Evolutionary conservation across 2,797 vertebrate genomes (phyloP).

Genomic region (Philypnodon macrostomus): DNA sequence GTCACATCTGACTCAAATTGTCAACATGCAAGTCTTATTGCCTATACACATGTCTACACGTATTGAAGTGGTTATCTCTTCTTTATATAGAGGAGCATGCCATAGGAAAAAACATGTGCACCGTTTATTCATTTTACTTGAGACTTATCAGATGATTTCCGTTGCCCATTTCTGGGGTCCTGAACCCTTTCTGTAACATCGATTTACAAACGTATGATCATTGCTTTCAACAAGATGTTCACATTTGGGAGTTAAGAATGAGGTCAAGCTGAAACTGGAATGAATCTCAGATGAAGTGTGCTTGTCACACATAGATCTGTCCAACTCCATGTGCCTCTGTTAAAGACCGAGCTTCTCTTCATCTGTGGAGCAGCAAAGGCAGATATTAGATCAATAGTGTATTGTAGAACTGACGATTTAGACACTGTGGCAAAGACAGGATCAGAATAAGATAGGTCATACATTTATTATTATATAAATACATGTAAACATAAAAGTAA

Average conservation of each 20-base stretch:
- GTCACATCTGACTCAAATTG: too few relatives aligned
- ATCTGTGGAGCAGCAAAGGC: background rate
- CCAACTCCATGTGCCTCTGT: background rate
- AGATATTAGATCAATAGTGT: slow-evolving; percentile 2
- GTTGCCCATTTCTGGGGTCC: too few relatives aligned
- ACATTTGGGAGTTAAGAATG: slow-evolving; percentile 15
- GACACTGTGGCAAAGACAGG: slow-evolving; percentile 9
- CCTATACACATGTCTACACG: too few relatives aligned
- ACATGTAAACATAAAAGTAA: too few relatives aligned
- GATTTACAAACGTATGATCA: slow-evolving; percentile 9
- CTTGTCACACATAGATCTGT: slow-evolving; percentile 20
- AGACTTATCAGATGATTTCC: background rate
- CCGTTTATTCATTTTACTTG: background rate
- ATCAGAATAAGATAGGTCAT: too few relatives aligned
- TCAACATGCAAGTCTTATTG: too few relatives aligned
- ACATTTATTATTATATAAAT: too few relatives aligned
- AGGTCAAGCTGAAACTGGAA: slow-evolving; percentile 9
- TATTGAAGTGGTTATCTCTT: background rate
- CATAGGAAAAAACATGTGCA: background rate
- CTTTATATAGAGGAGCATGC: too few relatives aligned
- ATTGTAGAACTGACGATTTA: slow-evolving; percentile 1
- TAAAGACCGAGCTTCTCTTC: background rate
- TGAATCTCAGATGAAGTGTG: slow-evolving; percentile 5
- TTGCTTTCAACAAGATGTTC: slow-evolving; percentile 13
- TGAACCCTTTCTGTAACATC: background rate